These are phyloP conservation scores for Grantiella picta DNA, from an alignment of 2,113 vertebrate species.

Conservation along the genomic window DNA sequence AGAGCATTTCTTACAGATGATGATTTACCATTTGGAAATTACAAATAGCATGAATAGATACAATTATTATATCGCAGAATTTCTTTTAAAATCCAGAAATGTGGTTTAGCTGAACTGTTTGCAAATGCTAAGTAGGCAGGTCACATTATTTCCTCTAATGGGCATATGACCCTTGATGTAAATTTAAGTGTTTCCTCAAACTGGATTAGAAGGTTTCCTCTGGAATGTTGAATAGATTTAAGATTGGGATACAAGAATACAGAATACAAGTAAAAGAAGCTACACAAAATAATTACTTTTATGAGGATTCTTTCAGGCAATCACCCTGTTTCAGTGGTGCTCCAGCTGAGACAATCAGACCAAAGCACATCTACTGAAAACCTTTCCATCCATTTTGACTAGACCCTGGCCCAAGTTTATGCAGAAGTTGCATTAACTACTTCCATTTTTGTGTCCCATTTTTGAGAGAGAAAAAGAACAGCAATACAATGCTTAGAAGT, in stretches of 20 bases:
- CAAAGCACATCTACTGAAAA: background rate
- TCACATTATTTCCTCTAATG: background rate
- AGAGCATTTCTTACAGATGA: constrained; percentile 68
- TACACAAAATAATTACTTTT: background rate
- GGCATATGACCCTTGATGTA: background rate
- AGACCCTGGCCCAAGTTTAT: background rate
- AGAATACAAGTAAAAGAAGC: background rate
- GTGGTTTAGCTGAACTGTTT: background rate
- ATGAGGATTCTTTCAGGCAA: background rate
- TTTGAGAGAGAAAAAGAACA: background rate
- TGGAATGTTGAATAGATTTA: background rate
- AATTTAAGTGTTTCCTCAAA: background rate
- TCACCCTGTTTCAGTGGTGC: background rate
- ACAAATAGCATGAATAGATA: constrained; percentile 46
- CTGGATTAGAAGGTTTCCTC: background rate
- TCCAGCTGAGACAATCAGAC: background rate
- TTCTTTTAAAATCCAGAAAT: background rate
- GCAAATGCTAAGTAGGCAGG: background rate
- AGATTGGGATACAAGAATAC: too few species aligned
- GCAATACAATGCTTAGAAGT: background rate
- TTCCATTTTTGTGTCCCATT: background rate
- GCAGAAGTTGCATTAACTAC: background rate
- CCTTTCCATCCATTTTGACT: background rate
- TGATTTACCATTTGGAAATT: constrained; percentile 63
- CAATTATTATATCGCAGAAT: background rate